phyloP scores from a whole-genome alignment of 92 coral and sea anemone species.

The Zoanthus sociatus region DNA sequence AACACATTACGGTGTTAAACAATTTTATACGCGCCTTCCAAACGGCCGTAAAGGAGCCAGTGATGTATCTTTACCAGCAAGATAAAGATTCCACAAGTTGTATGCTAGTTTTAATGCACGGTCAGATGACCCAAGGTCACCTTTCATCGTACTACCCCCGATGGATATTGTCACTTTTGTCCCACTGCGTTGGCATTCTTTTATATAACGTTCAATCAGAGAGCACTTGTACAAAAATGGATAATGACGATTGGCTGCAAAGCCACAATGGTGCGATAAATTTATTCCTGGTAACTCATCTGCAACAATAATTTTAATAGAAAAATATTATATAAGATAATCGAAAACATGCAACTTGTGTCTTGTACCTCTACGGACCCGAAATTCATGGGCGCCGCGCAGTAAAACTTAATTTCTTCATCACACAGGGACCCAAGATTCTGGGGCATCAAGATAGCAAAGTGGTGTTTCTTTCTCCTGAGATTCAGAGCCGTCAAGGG shows the following conservation, averaged over 20 bases:
- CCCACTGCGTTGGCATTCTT: background rate
- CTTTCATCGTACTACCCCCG: background rate
- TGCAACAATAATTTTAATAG: too few species aligned
- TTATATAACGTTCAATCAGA: background rate
- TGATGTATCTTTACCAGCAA: conserved; percentile 15
- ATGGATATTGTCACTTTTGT: background rate
- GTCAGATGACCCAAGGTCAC: background rate
- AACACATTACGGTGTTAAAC: background rate
- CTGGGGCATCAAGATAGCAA: too few species aligned
- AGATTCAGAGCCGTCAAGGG: too few species aligned
- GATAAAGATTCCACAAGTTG: conserved; percentile 30
- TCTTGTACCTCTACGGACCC: too few species aligned
- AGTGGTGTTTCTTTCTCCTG: too few species aligned
- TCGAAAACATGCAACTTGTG: too few species aligned
- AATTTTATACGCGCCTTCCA: conserved; percentile 26
- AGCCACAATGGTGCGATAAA: background rate
- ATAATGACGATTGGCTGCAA: background rate
- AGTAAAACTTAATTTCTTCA: too few species aligned
- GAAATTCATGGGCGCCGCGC: too few species aligned
- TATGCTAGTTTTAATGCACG: conserved; percentile 1
- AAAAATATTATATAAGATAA: too few species aligned
- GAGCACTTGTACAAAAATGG: background rate
- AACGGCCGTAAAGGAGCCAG: conserved; percentile 26
- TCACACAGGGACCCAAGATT: too few species aligned
- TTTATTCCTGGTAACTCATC: background rate